Base-by-base conservation (phyloP, 2,888 invertebrate species). In the Lagria hirta region DNA sequence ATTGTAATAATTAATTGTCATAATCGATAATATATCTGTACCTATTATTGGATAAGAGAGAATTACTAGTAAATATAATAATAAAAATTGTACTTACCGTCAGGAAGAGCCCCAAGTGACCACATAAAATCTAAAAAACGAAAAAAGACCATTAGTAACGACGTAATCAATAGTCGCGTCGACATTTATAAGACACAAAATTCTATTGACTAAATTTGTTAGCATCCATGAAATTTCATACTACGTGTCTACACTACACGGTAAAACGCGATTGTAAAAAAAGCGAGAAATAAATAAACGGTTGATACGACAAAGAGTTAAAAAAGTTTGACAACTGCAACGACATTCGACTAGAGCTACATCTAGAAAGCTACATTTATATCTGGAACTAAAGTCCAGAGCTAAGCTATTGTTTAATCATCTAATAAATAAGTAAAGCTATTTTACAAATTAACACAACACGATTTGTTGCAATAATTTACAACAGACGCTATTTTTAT, bases 51-150 rank as follows among this genome's bases (percentile, higher is more conserved):
- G 10, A 15, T 14, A 12, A 20, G 21, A 15, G 5, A 29, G 16
- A 7, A 24, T 32, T 17, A 22, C 16, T 8, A 7, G 14, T 28
- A 4, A 8, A 17, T 8, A 33, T 33, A 33, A 8, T 22, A 33
- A 33, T 17, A 22, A 30, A 13, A 22, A 21, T 11, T 3, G 7
- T 57, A 86, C 90, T 89, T 82, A 93, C 93, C 92, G 82, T 93
- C 93, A 79, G 92, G 92, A 82, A 93, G 86, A 81, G 91, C 90
- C 83, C 92, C 93, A 86, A 93, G 86, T 79, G 92, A 92, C 93
- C 93, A 93, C 91, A 93, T 92, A 86, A 93, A 92, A 89, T 93
- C 93, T 93, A 88, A 80, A 88, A 81, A 79, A 62, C 59, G 66
- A 69, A 71, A 70, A 65, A 53, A 50, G 51, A 57, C 57, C 46